phyloP scores from a whole-genome alignment of 2,888 invertebrate species.

The Sminthurinus aureus region DNA sequence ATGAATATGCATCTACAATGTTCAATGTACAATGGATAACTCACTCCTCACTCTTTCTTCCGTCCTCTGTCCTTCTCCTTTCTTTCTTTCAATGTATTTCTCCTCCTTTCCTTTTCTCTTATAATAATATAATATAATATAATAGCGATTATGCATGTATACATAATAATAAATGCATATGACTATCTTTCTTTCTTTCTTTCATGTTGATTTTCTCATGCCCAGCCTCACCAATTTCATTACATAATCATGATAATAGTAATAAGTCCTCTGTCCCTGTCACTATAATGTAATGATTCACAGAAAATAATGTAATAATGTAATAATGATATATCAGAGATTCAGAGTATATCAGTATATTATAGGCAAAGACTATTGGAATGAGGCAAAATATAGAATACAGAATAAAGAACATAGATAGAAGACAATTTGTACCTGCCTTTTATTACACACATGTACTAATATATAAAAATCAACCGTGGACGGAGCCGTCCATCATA shows the following conservation, averaged over 20 bases:
- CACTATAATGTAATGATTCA: neutral
- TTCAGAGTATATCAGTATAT: neutral
- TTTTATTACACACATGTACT: slow-evolving; percentile 7
- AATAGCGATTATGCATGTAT: neutral
- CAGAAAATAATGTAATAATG: too few species aligned
- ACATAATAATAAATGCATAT: neutral
- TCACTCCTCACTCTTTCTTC: slow-evolving; percentile 18
- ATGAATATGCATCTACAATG: too few species aligned
- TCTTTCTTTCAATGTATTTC: neutral
- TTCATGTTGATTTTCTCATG: slow-evolving; percentile 12
- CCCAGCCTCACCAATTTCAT: slow-evolving; percentile 13
- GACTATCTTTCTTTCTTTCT: neutral
- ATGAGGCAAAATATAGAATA: slow-evolving; percentile 17
- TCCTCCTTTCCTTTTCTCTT: slow-evolving; percentile 1
- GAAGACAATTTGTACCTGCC: neutral
- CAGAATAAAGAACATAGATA: neutral
- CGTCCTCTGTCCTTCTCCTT: slow-evolving; percentile 18
- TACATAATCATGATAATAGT: slow-evolving; percentile 7
- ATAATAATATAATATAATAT: too few species aligned
- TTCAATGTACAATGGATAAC: slow-evolving; percentile 13
- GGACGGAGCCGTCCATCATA: slow-evolving; percentile 49
- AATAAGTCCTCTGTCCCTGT: neutral
- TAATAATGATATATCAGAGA: too few species aligned
- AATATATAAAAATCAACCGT: neutral
- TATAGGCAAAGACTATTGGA: slow-evolving; percentile 9